Conservation (phyloP, 2,113 vertebrate species). For the Onychostoma macrolepis region DNA sequence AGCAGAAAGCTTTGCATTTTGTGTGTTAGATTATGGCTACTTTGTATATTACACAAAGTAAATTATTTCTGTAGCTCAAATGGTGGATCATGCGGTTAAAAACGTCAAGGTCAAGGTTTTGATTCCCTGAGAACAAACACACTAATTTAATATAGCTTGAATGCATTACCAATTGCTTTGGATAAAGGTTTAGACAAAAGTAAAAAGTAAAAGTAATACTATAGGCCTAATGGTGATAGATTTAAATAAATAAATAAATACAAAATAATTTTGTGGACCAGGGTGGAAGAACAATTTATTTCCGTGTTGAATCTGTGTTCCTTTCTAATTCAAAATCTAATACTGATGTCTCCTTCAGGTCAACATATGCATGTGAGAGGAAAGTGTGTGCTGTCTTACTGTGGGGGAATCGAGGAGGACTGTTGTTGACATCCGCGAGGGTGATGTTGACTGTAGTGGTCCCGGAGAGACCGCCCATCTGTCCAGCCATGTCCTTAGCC, state of each 20-base stretch:
- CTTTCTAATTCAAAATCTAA: neutral
- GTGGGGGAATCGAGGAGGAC: conserved; percentile 94
- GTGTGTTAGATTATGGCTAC: neutral
- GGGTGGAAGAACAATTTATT: neutral
- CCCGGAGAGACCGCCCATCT: conserved; percentile 96
- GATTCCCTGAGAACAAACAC: neutral
- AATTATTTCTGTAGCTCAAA: neutral
- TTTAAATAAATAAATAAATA: too few species aligned
- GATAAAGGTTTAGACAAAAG: neutral
- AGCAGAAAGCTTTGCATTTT: neutral
- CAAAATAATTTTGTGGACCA: too few species aligned
- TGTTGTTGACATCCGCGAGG: conserved; percentile 92
- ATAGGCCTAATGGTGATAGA: too few species aligned
- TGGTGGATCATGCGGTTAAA: neutral
- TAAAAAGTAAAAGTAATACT: too few species aligned
- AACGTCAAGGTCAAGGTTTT: neutral
- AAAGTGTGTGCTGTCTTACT: conserved; percentile 76
- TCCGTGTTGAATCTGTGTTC: neutral
- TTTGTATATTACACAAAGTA: neutral
- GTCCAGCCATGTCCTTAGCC: conserved; percentile 98
- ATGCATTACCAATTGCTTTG: neutral
- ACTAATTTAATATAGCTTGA: neutral
- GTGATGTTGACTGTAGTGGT: conserved; percentile 96
- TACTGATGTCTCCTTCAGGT: neutral
- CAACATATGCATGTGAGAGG: neutral